These are phyloP conservation scores for Alloplasta piceator DNA, from an alignment of 2,888 invertebrate species.

Conservation along the genomic window DNA sequence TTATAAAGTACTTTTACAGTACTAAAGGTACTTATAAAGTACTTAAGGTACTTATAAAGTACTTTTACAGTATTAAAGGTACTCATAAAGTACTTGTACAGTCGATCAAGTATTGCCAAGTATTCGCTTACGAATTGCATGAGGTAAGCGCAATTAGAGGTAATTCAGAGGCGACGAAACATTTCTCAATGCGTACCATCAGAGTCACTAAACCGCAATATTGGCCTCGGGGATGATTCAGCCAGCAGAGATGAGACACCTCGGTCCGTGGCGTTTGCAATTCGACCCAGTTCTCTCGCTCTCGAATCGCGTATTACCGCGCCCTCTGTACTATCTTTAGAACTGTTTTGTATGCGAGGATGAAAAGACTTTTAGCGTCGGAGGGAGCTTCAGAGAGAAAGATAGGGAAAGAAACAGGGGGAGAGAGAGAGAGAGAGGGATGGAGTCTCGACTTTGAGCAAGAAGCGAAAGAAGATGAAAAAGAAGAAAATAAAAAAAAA, in stretches of 20 bases:
- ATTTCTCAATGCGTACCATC: not conserved
- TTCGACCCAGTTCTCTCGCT: slow-evolving; percentile 61
- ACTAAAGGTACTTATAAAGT: too few species aligned
- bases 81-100: too few species aligned
- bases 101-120: too few species aligned
- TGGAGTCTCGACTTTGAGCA: slow-evolving; percentile 20
- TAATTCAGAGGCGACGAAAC: too few species aligned
- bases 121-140: too few species aligned
- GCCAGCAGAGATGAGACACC: slow-evolving; percentile 23
- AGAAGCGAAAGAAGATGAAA: not conserved
- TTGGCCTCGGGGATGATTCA: not conserved
- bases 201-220: not conserved
- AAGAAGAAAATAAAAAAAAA: slow-evolving; percentile 11
- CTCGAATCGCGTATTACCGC: slow-evolving; percentile 51
- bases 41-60: too few species aligned
- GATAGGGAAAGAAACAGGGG: slow-evolving; percentile 11
- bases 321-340: slow-evolving; percentile 56
- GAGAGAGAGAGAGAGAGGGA: slow-evolving; percentile 11
- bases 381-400: slow-evolving; percentile 1
- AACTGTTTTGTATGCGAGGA: slow-evolving; percentile 45
- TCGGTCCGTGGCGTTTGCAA: slow-evolving; percentile 52
- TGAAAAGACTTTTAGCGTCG: slow-evolving; percentile 54
- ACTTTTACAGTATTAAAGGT: too few species aligned
- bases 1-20: too few species aligned
- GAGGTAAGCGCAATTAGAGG: too few species aligned